These are phyloP conservation scores for Anthophora plumipes DNA, from an alignment of 2,888 invertebrate species.

Conservation along the genomic window DNA sequence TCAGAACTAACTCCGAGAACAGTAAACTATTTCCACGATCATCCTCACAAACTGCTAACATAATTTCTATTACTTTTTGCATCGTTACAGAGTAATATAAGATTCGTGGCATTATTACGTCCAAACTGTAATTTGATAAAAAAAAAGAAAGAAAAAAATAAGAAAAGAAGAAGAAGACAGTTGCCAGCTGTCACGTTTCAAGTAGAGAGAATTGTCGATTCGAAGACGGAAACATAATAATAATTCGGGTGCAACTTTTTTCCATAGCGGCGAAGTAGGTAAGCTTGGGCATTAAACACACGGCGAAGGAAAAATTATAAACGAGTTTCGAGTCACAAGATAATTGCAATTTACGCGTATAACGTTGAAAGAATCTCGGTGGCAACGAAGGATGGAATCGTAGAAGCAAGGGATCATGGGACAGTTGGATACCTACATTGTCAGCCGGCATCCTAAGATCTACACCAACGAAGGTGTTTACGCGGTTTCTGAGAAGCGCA, in stretches of 20 bases:
- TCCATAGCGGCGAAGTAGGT: too few species aligned
- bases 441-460: constrained; percentile 78
- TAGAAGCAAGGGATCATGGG: constrained; percentile 34
- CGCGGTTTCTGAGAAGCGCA: constrained; percentile 78
- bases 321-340: constrained; percentile 44
- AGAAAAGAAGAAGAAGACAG: too few species aligned
- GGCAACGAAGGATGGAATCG: constrained; percentile 27
- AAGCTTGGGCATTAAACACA: constrained; percentile 2
- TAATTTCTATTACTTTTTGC: not conserved
- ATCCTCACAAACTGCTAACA: not conserved
- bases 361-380: constrained; percentile 46
- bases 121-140: not conserved
- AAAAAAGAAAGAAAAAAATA: too few species aligned
- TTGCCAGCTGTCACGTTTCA: not conserved
- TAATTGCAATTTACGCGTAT: constrained; percentile 72
- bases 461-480: constrained; percentile 77
- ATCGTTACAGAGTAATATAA: not conserved
- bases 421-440: constrained; percentile 56
- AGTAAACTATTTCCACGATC: not conserved
- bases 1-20: too few species aligned
- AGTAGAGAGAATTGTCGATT: too few species aligned
- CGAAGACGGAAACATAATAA: constrained; percentile 17
- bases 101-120: not conserved
- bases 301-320: constrained; percentile 39
- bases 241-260: constrained; percentile 8